Percentiles rank a stretch among this genome's conserved stretches.
These are phyloP conservation scores for Desmodus rotundus DNA, from an alignment of 2,113 vertebrate species.

Conservation along the genomic window DNA sequence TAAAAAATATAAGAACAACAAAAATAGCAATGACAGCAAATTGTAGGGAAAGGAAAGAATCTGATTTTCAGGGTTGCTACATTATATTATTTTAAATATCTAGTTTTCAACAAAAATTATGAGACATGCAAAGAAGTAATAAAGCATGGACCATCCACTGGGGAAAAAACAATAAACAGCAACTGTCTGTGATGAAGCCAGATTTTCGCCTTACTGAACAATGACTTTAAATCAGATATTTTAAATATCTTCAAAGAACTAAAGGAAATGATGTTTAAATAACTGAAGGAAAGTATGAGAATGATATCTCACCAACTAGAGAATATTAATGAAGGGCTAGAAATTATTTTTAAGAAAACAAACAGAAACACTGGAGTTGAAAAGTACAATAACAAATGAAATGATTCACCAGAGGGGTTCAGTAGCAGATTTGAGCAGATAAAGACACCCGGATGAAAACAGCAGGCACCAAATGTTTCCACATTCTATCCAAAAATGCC, in stretches of 20 bases:
- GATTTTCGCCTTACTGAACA: neutral
- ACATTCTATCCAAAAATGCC: neutral
- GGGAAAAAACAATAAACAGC: neutral
- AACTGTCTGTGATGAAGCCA: neutral
- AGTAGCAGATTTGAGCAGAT: neutral
- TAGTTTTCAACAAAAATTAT: constrained; percentile 3
- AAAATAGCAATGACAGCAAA: neutral
- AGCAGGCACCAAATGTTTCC: neutral
- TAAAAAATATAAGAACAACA: neutral
- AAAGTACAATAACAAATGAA: neutral
- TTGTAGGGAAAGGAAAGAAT: neutral
- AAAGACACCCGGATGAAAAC: neutral
- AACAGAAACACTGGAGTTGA: neutral
- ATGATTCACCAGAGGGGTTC: neutral
- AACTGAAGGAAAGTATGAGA: neutral
- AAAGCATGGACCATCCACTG: neutral
- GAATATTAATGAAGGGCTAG: neutral
- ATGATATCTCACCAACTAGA: neutral
- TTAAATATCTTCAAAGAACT: neutral
- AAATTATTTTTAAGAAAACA: neutral
- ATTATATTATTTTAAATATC: neutral
- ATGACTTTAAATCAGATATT: neutral
- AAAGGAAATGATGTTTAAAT: neutral
- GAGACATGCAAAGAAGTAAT: neutral
- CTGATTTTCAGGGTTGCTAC: neutral